phyloP scores from a whole-genome alignment of 2,888 invertebrate species.

The Campoletis raptor region DNA sequence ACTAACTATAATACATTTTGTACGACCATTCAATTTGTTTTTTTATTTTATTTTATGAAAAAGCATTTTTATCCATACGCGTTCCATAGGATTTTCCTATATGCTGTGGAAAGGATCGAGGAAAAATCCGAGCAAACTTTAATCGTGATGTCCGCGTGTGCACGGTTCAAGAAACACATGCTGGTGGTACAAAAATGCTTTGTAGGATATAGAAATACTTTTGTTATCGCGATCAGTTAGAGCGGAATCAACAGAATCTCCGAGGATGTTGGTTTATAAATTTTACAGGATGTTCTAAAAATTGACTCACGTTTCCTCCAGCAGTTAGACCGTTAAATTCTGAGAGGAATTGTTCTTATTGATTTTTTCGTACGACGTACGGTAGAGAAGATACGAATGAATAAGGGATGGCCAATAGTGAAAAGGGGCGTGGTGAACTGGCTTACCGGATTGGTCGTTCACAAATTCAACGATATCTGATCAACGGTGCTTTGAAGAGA shows the following conservation, averaged over 20 bases:
- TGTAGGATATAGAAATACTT: background rate
- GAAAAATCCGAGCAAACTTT: constrained; percentile 1
- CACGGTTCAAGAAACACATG: background rate
- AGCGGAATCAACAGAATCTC: constrained; percentile 4
- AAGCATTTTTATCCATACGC: background rate
- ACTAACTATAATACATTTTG: background rate
- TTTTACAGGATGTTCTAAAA: background rate
- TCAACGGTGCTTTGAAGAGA: background rate
- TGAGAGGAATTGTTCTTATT: background rate
- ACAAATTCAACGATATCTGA: background rate
- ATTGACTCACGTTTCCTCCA: background rate
- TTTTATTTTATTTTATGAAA: background rate
- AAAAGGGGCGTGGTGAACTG: background rate
- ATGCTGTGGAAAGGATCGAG: background rate
- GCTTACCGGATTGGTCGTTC: background rate
- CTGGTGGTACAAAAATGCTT: constrained; percentile 15
- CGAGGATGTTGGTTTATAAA: background rate
- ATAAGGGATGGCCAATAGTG: background rate
- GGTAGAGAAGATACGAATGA: constrained; percentile 9
- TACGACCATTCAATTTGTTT: background rate
- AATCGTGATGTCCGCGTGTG: constrained; percentile 13
- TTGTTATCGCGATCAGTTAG: constrained; percentile 53
- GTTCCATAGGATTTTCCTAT: background rate
- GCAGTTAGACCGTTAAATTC: background rate
- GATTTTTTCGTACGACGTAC: background rate